phyloP scores from a whole-genome alignment of 2,888 invertebrate species.

The Papilio protenor region DNA sequence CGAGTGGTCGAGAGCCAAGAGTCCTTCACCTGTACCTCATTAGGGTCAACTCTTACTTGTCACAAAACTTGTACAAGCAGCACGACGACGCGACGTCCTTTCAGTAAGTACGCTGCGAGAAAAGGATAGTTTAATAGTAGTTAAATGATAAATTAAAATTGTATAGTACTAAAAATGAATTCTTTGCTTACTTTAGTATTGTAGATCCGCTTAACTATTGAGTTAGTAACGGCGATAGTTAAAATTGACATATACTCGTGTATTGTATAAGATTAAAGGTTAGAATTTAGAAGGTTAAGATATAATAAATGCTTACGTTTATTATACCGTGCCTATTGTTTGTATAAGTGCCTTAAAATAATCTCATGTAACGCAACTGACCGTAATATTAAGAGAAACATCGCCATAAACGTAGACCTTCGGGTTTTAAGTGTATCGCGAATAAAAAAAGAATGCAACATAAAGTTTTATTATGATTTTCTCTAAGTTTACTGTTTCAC shows the following conservation, averaged over 20 bases:
- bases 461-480: conserved; percentile 44
- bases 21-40: not conserved
- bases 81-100: not conserved
- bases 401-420: conserved; percentile 40
- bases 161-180: too few relatives aligned
- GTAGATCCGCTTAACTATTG: too few relatives aligned
- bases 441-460: conserved; percentile 43
- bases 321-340: conserved; percentile 5
- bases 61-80: not conserved
- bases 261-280: too few relatives aligned
- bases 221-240: too few relatives aligned
- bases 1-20: not conserved
- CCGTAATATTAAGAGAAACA: conserved; percentile 40
- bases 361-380: conserved; percentile 30
- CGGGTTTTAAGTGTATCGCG: conserved; percentile 39
- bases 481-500: conserved; percentile 42
- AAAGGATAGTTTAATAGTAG: not conserved
- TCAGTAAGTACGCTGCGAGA: not conserved
- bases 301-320: not conserved
- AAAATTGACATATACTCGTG: too few relatives aligned
- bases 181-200: too few relatives aligned
- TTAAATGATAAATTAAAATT: too few relatives aligned
- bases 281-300: too few relatives aligned
- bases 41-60: conserved; percentile 2
- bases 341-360: conserved; percentile 13